Evolutionary conservation across 2,113 vertebrate genomes (phyloP), one percentile per base, ranked within the genome.

Genomic region (Lipophrys pholis): DNA sequence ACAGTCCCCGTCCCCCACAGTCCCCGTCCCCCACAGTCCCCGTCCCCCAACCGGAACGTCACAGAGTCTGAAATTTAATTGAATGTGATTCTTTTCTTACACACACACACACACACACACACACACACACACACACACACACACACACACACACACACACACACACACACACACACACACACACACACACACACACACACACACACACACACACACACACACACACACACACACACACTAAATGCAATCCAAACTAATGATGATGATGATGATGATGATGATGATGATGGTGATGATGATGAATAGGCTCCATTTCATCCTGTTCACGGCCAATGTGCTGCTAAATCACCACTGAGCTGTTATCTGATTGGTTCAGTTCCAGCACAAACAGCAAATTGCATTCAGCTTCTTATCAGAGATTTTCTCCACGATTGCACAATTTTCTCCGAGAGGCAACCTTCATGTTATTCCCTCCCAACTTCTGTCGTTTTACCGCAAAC

Each of bases 251-350:
- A n/a, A n/a, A n/a, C n/a, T n/a, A n/a, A n/a, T n/a, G n/a, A n/a
- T n/a, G n/a, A n/a, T n/a, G n/a, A n/a, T n/a, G n/a, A n/a, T n/a
- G n/a, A n/a, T n/a, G n/a, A n/a, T n/a, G n/a, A 76, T 73, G 72
- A 73, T 80, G 73, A 89, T 80, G 62, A 61, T 54, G 43, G n/a
- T n/a, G 57, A 45, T 69, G 70, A 73, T 73, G 77, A 73, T 68
- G 50, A 80, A 78, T 67, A 56, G 55, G 86, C 56, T 58, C n/a
- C 67, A 77, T 88, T 88, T 78, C 63, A 82, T 73, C 46, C 39
- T 3, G 35, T 85, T 91, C 87, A 87, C 69, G 76, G 87, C 86
- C 86, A 90, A 90, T 90, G 83, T 83, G 87, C 75, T 88, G 40
- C 69, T 60, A 80, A 87, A 85, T 64, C 41, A 43, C 54, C 78